phyloP scores from a whole-genome alignment of 2,797 vertebrate species.

The Gallirallus australis region DNA sequence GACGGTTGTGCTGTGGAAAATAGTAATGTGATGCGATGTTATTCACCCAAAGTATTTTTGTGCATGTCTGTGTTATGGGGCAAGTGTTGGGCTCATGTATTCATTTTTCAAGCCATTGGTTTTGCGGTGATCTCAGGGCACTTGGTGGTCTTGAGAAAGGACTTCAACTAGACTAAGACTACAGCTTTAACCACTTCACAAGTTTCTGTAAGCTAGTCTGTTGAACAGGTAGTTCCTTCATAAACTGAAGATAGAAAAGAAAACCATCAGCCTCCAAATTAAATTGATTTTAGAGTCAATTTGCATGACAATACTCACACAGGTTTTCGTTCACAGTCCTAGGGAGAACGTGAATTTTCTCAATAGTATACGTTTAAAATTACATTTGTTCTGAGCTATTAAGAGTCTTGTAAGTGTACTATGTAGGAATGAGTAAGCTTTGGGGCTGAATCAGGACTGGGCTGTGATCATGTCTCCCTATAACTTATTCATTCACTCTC shows the following conservation, averaged over 20 bases:
- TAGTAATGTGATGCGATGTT: neutral
- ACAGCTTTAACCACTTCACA: neutral
- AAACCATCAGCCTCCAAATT: neutral
- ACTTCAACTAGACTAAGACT: neutral
- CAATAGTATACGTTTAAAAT: neutral
- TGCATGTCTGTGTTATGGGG: neutral
- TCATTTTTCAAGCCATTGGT: neutral
- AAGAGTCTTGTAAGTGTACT: neutral
- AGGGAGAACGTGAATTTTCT: neutral
- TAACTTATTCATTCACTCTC: slow-evolving; percentile 32
- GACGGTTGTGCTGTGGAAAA: neutral
- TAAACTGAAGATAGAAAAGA: neutral
- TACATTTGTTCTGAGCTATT: neutral
- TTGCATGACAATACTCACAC: neutral
- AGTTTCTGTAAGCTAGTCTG: neutral
- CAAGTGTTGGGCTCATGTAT: neutral
- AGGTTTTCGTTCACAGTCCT: neutral
- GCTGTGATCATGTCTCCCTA: neutral
- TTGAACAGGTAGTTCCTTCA: neutral
- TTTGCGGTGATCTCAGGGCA: neutral
- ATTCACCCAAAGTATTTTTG: neutral
- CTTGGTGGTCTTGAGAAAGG: neutral
- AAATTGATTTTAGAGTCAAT: neutral
- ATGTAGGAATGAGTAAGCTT: neutral
- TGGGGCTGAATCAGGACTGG: neutral